These are phyloP conservation scores for Lepisosteus oculatus DNA, from an alignment of 2,113 vertebrate species.

Conservation along the genomic window DNA sequence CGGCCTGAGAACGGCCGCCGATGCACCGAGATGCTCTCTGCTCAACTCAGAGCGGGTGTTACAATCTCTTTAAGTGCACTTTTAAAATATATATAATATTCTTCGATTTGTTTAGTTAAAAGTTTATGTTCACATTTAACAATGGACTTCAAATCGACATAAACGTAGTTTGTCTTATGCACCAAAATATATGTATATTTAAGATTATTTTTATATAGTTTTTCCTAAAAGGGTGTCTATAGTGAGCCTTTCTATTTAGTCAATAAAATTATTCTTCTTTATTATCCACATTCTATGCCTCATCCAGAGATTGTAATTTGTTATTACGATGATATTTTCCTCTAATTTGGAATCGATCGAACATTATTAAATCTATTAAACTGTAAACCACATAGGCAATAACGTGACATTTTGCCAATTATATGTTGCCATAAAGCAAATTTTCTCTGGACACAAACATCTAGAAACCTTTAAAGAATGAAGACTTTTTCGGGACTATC, in stretches of 20 bases:
- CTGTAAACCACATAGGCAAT: conserved; percentile 4
- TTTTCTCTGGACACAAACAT: background rate
- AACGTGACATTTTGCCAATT: conserved; percentile 29
- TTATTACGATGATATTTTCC: too few relatives aligned
- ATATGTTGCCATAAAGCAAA: conserved; percentile 7
- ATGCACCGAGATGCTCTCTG: conserved; percentile 24
- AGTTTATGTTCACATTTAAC: background rate
- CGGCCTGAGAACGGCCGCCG: conserved; percentile 66
- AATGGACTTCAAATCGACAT: too few relatives aligned
- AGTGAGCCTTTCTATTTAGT: too few relatives aligned
- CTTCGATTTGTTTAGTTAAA: background rate
- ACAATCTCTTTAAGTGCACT: background rate
- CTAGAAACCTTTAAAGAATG: background rate
- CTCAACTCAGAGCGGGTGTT: conserved; percentile 37
- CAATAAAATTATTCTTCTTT: too few relatives aligned
- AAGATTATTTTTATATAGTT: too few relatives aligned
- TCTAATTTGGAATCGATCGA: conserved; percentile 14
- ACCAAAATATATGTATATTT: background rate
- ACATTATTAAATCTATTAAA: conserved; percentile 13
- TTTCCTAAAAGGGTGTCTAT: too few relatives aligned
- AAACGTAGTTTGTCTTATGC: background rate
- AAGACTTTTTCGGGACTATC: background rate
- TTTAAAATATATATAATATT: background rate
- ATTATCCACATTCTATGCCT: too few relatives aligned
- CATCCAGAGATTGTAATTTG: too few relatives aligned